phyloP scores from a whole-genome alignment of 1,140 invertebrate genomes.

The Diachasma alloeum region DNA sequence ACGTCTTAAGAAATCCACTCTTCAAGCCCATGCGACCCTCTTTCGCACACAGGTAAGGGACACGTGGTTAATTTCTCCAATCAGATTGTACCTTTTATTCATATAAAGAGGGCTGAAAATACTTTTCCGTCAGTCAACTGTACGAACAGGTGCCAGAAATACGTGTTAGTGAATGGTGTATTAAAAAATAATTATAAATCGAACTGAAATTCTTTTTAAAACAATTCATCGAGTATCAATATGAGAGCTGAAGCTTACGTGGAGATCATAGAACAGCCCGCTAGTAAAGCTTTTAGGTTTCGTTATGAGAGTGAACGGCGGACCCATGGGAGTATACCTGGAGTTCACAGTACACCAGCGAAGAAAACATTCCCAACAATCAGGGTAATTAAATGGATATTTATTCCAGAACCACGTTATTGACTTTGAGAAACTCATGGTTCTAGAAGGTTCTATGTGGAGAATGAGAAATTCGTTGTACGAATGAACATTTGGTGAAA shows the following conservation, averaged over 20 bases:
- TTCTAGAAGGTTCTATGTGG: too few relatives aligned
- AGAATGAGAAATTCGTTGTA: too few relatives aligned
- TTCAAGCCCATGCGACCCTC: neutral
- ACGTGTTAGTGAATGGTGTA: neutral
- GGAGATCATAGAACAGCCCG: constrained; percentile 90
- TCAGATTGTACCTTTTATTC: neutral
- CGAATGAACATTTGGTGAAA: too few relatives aligned
- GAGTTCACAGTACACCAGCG: constrained; percentile 85
- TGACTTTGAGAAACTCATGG: too few relatives aligned
- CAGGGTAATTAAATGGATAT: neutral
- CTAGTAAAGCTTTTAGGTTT: constrained; percentile 86
- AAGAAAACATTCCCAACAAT: constrained; percentile 86
- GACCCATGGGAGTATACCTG: constrained; percentile 94
- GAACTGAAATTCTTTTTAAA: neutral
- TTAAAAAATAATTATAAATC: neutral
- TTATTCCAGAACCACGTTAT: too few relatives aligned
- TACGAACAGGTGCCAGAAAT: neutral
- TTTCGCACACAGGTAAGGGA: neutral
- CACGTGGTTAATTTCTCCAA: neutral
- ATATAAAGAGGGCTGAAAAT: neutral
- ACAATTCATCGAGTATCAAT: neutral
- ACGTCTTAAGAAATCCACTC: too few relatives aligned
- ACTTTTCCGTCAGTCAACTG: neutral
- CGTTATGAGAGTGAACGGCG: constrained; percentile 96
- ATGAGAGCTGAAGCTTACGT: constrained; percentile 67